Percentiles rank a stretch among this genome's conserved stretches.
Evolutionary conservation across 2,888 invertebrate genomes (phyloP).

Genomic region (Sminthurides aquaticus): DNA sequence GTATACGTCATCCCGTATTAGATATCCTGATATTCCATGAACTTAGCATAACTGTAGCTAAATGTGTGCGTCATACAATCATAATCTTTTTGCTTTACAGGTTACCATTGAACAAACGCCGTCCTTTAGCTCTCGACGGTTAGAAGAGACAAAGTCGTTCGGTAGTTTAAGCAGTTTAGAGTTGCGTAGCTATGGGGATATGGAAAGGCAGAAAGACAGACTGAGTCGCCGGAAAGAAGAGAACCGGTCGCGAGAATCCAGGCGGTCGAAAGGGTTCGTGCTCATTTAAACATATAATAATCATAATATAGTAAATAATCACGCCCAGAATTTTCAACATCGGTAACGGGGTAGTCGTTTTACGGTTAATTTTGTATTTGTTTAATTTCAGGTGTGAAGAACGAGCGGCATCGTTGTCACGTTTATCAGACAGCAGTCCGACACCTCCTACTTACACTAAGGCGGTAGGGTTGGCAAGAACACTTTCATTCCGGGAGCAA

Average conservation of each 20-base stretch:
- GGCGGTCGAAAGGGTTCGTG: constrained; percentile 38
- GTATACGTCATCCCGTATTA: not conserved
- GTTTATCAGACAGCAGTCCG: constrained; percentile 49
- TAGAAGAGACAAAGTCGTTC: constrained; percentile 42
- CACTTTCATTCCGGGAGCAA: constrained; percentile 77
- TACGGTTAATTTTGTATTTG: too few species aligned
- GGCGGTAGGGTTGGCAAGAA: constrained; percentile 63
- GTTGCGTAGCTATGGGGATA: constrained; percentile 38
- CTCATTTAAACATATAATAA: too few species aligned
- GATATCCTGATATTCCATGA: not conserved
- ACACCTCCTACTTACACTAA: constrained; percentile 39
- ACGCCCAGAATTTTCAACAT: too few species aligned
- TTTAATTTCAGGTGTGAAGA: constrained; percentile 33
- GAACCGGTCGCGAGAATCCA: constrained; percentile 39
- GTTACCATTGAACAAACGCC: constrained; percentile 42
- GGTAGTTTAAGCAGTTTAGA: constrained; percentile 42
- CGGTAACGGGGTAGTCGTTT: too few species aligned
- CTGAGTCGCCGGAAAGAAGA: constrained; percentile 37
- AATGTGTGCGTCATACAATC: not conserved
- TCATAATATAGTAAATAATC: too few species aligned
- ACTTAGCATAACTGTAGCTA: not conserved
- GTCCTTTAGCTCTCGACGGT: constrained; percentile 34
- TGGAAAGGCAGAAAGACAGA: constrained; percentile 37
- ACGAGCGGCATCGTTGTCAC: constrained; percentile 41
- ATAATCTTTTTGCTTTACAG: constrained; percentile 17